Base-by-base conservation (phyloP, 2,888 invertebrate genomes). In the Heteromyza rotundicornis region DNA sequence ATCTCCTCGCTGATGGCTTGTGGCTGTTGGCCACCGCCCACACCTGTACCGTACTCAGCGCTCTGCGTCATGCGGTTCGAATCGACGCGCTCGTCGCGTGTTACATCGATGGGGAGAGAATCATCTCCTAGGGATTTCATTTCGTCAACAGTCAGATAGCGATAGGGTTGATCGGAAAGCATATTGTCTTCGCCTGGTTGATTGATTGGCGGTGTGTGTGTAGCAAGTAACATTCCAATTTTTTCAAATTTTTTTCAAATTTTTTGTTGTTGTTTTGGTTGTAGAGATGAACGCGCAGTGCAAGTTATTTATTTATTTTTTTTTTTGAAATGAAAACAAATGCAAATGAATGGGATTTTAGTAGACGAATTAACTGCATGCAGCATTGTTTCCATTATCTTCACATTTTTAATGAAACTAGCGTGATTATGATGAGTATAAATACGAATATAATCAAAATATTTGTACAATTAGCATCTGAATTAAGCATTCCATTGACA, bases 121-220 rank as follows among this genome's bases (percentile, higher is more conserved):
- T 96, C 96, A 80, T 96, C 96, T 64, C 95, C 95, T 68, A 96
- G 86, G 8, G 94, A 94, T 85, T 96, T 96, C 94, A 96, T 95
- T 80, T 96, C 96, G 80, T 96, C 96, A 68, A 94, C 94, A 62
- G 95, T 96, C 84, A 96, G 86, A 84, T 96, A 96, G 66, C 94
- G 89, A 84, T 96, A 96, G 32, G 92, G 92, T 81, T 92, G 92
- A 84, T 96, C 95, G 74, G 93, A 94, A 71, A 95, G 86, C 84
- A 94, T 91, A 61, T 93, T 92, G 82, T 96, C 95, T 86, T 96
- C 95, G 80, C 94, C 95, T 95, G 75, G 68, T 66, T n/a, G n/a
- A n/a, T n/a, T n/a, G n/a, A n/a, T n/a, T n/a, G n/a, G n/a, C n/a
- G n/a, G 55, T 67, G 61, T 67, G 67, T 60, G 64, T 14, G 16